A percentile compares a stretch with the other conserved stretches of the same genome.
Conservation (phyloP, 2,113 vertebrate genomes). For the Fulmarus glacialis region DNA sequence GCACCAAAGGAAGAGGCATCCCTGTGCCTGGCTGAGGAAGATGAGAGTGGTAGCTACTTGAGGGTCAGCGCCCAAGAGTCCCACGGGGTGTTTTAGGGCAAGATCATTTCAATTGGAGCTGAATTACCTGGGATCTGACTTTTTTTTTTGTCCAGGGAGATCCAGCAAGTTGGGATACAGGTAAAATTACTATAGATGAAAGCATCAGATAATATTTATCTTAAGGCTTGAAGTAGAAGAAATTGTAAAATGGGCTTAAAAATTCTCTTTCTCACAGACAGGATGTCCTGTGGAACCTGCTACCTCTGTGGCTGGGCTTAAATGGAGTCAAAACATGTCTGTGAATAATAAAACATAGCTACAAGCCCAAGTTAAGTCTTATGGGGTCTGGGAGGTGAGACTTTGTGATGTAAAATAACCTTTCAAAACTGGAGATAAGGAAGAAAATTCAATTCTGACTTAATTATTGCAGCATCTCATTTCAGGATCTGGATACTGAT, state of each 20-base stretch:
- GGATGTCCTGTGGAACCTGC: background rate
- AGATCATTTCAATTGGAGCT: background rate
- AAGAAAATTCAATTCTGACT: background rate
- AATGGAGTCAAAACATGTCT: background rate
- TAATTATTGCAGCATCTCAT: background rate
- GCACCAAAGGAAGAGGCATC: background rate
- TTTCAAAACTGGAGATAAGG: background rate
- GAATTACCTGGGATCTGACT: background rate
- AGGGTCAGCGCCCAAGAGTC: background rate
- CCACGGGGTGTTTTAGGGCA: background rate
- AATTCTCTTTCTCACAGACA: background rate
- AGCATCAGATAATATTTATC: background rate
- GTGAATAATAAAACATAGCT: background rate
- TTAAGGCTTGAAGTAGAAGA: background rate
- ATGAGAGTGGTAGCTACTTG: background rate
- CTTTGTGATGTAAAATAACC: background rate
- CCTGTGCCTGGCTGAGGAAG: background rate
- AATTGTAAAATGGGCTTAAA: background rate
- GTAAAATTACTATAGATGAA: background rate
- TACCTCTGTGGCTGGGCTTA: background rate
- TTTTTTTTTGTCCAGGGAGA: background rate
- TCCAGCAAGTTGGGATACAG: background rate
- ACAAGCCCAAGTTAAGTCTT: background rate
- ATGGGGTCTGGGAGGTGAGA: background rate
- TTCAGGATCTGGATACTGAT: background rate